A percentile compares a stretch with the other conserved stretches of the same genome.
Conservation (phyloP, 2,888 invertebrate genomes). For the Agonopterix alstromeriana region DNA sequence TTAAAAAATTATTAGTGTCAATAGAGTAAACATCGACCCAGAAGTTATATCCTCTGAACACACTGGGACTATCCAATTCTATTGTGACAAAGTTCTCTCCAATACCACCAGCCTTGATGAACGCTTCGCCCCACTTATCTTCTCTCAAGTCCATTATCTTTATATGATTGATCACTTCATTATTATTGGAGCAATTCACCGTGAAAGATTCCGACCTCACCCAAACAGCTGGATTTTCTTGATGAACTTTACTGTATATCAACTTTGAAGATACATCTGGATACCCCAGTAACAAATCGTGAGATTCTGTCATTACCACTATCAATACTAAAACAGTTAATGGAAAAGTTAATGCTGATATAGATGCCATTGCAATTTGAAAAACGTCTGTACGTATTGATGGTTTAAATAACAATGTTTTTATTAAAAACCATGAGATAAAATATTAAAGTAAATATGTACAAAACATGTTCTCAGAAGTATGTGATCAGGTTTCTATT, state of each 20-base stretch:
- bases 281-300: slow-evolving; percentile 38
- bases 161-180: slow-evolving; percentile 53
- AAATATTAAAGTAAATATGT: too few relatives aligned
- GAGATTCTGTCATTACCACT: not conserved
- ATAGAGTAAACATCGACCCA: slow-evolving; percentile 54
- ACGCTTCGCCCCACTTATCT: slow-evolving; percentile 50
- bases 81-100: slow-evolving; percentile 46
- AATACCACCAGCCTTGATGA: slow-evolving; percentile 48
- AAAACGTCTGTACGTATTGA: slow-evolving; percentile 9
- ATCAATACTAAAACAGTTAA: not conserved
- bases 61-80: slow-evolving; percentile 46
- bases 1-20: slow-evolving; percentile 32
- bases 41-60: slow-evolving; percentile 54
- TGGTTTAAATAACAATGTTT: slow-evolving; percentile 3
- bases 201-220: slow-evolving; percentile 40
- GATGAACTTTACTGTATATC: slow-evolving; percentile 53
- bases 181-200: slow-evolving; percentile 31
- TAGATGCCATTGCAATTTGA: slow-evolving; percentile 6
- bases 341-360: not conserved
- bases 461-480: too few relatives aligned
- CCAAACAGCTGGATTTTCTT: slow-evolving; percentile 56
- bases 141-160: slow-evolving; percentile 44
- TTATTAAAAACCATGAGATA: too few relatives aligned
- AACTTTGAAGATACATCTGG: slow-evolving; percentile 44
- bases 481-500: too few relatives aligned